Evolutionary conservation across 1,140 invertebrate genomes (phyloP).

Genomic region (Orchesella cincta): DNA sequence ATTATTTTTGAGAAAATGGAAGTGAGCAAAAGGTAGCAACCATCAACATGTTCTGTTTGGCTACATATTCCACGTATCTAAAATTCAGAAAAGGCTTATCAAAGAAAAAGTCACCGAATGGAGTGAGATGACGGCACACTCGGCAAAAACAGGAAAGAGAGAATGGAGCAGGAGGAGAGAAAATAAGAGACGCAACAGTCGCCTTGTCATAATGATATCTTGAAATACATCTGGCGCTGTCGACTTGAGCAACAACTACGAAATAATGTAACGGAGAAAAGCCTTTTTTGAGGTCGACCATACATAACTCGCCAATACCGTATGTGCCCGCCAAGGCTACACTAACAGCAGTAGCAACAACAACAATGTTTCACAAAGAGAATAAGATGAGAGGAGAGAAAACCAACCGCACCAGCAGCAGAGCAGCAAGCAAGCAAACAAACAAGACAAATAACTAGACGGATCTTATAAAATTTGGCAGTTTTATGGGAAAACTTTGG

Average conservation of each 20-base stretch:
- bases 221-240: not conserved
- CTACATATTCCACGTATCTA: too few relatives aligned
- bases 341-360: not conserved
- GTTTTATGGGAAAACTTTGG: constrained; percentile 17
- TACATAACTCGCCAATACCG: not conserved
- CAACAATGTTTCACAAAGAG: not conserved
- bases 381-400: not conserved
- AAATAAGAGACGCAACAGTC: not conserved
- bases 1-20: not conserved
- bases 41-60: not conserved
- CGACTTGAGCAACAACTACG: not conserved
- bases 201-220: not conserved
- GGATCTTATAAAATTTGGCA: constrained; percentile 6
- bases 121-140: not conserved
- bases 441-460: constrained; percentile 13
- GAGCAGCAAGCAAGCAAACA: not conserved
- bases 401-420: not conserved
- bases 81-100: too few relatives aligned
- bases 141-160: not conserved
- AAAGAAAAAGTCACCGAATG: too few relatives aligned
- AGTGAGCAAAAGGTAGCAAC: not conserved
- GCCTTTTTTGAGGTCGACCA: not conserved
- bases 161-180: not conserved
- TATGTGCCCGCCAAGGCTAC: not conserved
- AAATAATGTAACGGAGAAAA: not conserved